Percentiles rank a stretch among this genome's conserved stretches.
phyloP scores from a whole-genome alignment of 2,797 vertebrate genomes.

The Emydoidea blandingii region DNA sequence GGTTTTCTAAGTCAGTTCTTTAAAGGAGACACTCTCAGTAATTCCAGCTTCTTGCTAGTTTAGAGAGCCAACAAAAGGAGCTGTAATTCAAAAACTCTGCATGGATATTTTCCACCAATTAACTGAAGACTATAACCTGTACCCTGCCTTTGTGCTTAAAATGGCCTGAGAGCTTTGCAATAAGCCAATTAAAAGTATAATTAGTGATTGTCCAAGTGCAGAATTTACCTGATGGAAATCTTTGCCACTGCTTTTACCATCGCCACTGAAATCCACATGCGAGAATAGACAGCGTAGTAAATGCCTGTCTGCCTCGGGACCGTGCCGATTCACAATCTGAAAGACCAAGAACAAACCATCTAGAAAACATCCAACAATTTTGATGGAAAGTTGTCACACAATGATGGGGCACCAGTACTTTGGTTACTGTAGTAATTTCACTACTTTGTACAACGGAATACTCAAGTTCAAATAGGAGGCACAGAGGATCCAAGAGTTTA shows the following conservation, averaged over 20 bases:
- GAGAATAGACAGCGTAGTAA: conserved; percentile 99
- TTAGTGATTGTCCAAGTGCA: background rate
- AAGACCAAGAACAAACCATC: conserved; percentile 16
- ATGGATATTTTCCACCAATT: background rate
- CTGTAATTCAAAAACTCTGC: background rate
- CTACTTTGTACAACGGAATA: background rate
- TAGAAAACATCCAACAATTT: background rate
- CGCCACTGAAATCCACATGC: conserved; percentile 99
- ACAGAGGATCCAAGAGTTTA: background rate
- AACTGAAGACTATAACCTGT: background rate
- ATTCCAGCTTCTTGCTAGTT: background rate
- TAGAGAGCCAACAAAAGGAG: background rate
- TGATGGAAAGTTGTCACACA: background rate
- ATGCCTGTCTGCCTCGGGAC: conserved; percentile 99
- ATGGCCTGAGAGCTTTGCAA: accelerated
- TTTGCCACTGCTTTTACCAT: conserved; percentile 99
- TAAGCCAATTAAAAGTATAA: background rate
- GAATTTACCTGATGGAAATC: conserved; percentile 99
- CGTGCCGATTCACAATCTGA: conserved; percentile 99
- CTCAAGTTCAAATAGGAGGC: background rate
- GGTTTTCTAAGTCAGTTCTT: background rate
- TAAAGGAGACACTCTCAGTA: background rate
- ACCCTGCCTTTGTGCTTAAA: background rate
- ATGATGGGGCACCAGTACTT: background rate
- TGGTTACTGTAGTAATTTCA: background rate